These are phyloP conservation scores for Dryocosmus kuriphilus DNA, from an alignment of 2,888 invertebrate genomes.

Conservation along the genomic window DNA sequence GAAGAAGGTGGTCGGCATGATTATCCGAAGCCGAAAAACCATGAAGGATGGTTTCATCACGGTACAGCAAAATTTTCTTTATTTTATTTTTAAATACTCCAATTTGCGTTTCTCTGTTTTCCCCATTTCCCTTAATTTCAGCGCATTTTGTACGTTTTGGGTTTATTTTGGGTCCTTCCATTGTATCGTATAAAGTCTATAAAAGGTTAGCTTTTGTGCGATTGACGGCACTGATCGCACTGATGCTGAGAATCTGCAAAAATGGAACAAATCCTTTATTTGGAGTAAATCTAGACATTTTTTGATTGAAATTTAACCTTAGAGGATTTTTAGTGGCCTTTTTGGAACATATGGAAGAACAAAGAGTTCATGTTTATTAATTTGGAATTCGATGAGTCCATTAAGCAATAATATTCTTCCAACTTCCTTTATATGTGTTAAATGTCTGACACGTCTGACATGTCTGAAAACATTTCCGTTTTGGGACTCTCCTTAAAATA, in stretches of 20 bases:
- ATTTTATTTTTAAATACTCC: constrained; percentile 5
- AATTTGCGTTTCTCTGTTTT: background rate
- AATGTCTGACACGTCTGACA: background rate
- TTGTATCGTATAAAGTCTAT: background rate
- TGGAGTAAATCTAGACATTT: background rate
- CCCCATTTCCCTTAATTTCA: background rate
- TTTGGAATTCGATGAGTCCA: background rate
- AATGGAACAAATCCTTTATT: background rate
- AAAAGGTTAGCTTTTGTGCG: background rate
- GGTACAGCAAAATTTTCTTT: constrained; percentile 79
- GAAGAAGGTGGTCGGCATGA: constrained; percentile 92
- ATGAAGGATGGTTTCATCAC: constrained; percentile 94
- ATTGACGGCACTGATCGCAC: background rate
- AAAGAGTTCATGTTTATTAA: constrained; percentile 4
- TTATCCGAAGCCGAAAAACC: constrained; percentile 91
- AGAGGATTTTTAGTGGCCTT: background rate
- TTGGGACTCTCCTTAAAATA: background rate
- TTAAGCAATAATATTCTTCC: background rate
- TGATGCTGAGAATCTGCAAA: background rate
- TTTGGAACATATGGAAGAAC: background rate
- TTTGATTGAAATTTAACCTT: too few relatives aligned
- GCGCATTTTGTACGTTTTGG: background rate
- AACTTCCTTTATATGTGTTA: background rate
- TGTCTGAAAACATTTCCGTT: background rate
- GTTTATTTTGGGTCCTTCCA: background rate